These are phyloP conservation scores for Byasa hedistus DNA, from an alignment of 2,888 invertebrate genomes.

Conservation along the genomic window DNA sequence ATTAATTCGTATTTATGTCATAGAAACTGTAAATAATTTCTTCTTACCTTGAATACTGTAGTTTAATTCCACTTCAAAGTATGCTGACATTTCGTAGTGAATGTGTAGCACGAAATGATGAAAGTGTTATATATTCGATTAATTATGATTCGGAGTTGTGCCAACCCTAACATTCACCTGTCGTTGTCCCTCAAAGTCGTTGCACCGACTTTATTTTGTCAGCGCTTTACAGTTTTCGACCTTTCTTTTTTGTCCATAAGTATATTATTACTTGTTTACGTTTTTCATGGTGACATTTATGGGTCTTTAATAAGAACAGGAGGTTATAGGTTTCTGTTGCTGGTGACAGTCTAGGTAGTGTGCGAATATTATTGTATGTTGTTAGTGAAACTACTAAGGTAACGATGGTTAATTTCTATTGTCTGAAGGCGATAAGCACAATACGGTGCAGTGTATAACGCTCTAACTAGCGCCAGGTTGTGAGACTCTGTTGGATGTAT, in stretches of 20 bases:
- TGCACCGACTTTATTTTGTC: slow-evolving; percentile 66
- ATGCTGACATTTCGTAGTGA: not conserved
- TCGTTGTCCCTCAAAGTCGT: slow-evolving; percentile 62
- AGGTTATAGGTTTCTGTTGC: too few species aligned
- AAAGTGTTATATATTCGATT: slow-evolving; percentile 18
- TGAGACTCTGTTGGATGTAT: too few species aligned
- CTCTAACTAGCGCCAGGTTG: too few species aligned
- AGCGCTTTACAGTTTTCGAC: slow-evolving; percentile 54
- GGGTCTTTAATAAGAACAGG: too few species aligned
- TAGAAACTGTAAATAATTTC: not conserved
- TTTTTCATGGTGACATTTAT: too few species aligned
- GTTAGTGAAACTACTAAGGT: too few species aligned
- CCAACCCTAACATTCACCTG: slow-evolving; percentile 71
- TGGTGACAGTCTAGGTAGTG: too few species aligned
- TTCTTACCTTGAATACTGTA: not conserved
- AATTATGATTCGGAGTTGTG: slow-evolving; percentile 33
- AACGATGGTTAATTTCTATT: too few species aligned
- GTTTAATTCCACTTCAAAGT: slow-evolving; percentile 1
- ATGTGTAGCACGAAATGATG: not conserved
- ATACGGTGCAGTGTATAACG: too few species aligned
- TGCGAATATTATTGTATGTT: too few species aligned
- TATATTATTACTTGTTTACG: too few species aligned
- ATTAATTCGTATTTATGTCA: slow-evolving; percentile 2
- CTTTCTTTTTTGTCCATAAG: slow-evolving; percentile 36
- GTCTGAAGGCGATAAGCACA: too few species aligned